Evolutionary conservation across 2,888 invertebrate genomes (phyloP), one percentile per base, ranked within the genome.

Genomic region (Iphiclides podalirius): DNA sequence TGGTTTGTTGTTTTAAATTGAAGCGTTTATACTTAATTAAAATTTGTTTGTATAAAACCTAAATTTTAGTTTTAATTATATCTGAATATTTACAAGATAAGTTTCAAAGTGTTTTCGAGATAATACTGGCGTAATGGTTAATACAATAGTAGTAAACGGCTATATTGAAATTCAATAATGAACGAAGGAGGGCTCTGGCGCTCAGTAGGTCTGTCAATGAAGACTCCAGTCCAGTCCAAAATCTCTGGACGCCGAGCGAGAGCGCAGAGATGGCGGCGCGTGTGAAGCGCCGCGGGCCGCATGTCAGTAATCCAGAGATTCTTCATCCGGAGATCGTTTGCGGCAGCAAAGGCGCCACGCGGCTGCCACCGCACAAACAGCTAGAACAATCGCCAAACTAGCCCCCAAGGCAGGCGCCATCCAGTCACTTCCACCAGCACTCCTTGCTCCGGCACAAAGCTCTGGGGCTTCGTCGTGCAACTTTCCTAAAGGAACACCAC

Each of bases 381-480:
- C 92, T 12, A 93, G 65, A 20, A 90, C 78, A 37, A 90, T 73
- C 0, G 92, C 92, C 15, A 92, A 72, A 1, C 84, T 90, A 12
- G 91, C 92, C 0, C 92, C 92, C n/a, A 92, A 70, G 1, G 90
- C 90, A 9, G 92, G 90, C 1, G 92, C 92, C 33, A 90, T 83
- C 92, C 92, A 92, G 55, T 92, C 92, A 0, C 89, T 84, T 3
- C 86, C 77, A 1, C 77, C 81, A 1, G 79, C 73, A 58, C 80
- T 88, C 13, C 83, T 78, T 1, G 87, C 88, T 12, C 90, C 84
- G 14, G 91, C 89, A 67, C 95, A 95, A 9, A 95, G 86, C 64
- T 95, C 94, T 0, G 93, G 90, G 0, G 95, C 92, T 71, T 96
- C 95, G 72, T 96, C 95, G 60, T 94, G 92, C 39, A 93, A 75